Evolutionary conservation across 2,888 invertebrate genomes (phyloP), one percentile per base, ranked within the genome.

Genomic region (Meteorus colon): DNA sequence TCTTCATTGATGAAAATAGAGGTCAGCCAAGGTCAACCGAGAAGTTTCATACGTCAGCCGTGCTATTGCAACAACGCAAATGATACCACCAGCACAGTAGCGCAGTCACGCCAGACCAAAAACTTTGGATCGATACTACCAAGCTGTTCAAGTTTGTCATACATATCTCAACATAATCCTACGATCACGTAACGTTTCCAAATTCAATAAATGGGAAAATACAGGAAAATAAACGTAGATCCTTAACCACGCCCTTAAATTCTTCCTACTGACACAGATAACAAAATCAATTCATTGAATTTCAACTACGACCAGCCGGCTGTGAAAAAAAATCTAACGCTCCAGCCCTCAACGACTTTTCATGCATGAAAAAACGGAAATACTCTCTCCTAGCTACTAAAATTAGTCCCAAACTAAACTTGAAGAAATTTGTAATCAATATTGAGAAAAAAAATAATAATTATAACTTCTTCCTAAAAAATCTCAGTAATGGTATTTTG

Each of bases 21-120:
- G 77, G 77, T 77, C 79, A 48, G 12, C 60, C 70, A 79, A 79
- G 77, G 79, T 69, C 55, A 55, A 31, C n/a, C 34, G 12, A 34
- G 31, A 34, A 55, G 37, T 48, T 73, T 41, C 1, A 41, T 41
- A 41, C 55, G 70, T 63, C 70, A 59, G 69, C 60, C 63, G 68
- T 65, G 31, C 31, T 55, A 48, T 48, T 51, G 48, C 68, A 68
- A 48, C 66, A 19, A 8, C 19, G 67, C 27, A 27, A 67, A 45
- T 48, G 45, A 19, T 8, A 67, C 48, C 48, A 48, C 48, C 48
- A 48, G 48, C 48, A 48, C 48, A 48, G 24, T 24, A 24, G 68
- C 74, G 68, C 74, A 62, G 16, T 14, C 29, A 63, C 66, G 51
- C 37, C n/a, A 19, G 55, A 1, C 55, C n/a, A 69, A 34, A 62